These are phyloP conservation scores for Sphaerophoria taeniata DNA, from an alignment of 2,888 invertebrate species.

Conservation along the genomic window DNA sequence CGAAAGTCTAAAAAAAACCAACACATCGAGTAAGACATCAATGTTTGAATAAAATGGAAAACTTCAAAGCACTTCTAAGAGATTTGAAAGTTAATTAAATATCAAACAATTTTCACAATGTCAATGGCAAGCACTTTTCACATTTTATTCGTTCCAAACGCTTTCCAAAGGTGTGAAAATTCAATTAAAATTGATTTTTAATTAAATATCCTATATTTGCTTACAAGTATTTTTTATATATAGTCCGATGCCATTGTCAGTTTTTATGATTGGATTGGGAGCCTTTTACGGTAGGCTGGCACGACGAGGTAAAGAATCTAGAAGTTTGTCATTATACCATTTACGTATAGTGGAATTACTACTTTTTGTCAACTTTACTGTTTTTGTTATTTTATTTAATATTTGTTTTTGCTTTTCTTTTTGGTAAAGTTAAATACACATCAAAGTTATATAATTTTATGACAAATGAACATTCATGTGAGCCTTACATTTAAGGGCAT, in stretches of 20 bases:
- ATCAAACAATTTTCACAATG: background rate
- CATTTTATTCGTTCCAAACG: background rate
- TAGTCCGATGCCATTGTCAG: constrained; percentile 27
- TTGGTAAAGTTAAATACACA: background rate
- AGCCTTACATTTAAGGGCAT: too few species aligned
- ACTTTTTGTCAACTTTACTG: constrained; percentile 23
- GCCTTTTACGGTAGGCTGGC: constrained; percentile 50
- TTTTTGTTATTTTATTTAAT: constrained; percentile 36
- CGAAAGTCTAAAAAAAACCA: too few species aligned
- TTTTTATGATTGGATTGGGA: constrained; percentile 53
- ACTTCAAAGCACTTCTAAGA: too few species aligned
- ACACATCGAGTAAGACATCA: too few species aligned
- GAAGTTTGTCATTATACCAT: constrained; percentile 44
- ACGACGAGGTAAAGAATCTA: constrained; percentile 58
- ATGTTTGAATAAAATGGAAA: too few species aligned
- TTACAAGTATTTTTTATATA: background rate
- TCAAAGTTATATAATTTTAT: too few species aligned
- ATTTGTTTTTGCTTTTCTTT: background rate
- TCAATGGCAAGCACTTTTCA: background rate
- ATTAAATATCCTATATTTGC: background rate
- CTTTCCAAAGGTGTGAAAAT: background rate
- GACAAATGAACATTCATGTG: too few species aligned
- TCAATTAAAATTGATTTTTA: background rate
- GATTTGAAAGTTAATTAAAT: background rate
- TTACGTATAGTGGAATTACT: constrained; percentile 37